Evolutionary conservation across 2,888 invertebrate genomes (phyloP).

Genomic region (Phragmatobia fuliginosa): DNA sequence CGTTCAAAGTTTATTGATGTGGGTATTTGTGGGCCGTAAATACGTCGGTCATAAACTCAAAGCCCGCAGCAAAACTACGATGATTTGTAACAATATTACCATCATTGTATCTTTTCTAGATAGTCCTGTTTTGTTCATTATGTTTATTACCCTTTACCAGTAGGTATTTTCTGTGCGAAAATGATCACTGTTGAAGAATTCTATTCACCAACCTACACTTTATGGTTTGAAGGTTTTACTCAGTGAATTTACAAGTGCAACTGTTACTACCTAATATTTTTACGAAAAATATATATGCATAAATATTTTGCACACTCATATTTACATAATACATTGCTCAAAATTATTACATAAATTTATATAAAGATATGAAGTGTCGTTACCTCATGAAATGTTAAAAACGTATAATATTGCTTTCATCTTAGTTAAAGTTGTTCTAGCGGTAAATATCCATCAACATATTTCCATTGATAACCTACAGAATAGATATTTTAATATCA

Average conservation of each 20-base stretch:
- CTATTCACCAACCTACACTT: not conserved
- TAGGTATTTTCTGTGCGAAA: not conserved
- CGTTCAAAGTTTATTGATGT: not conserved
- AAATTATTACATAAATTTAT: no score
- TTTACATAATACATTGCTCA: no score
- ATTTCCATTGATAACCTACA: slow-evolving; percentile 49
- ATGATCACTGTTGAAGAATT: not conserved
- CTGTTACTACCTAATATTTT: no score
- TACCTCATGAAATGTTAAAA: not conserved
- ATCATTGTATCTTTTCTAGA: not conserved
- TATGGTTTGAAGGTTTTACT: no score
- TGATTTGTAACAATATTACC: not conserved
- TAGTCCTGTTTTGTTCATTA: not conserved
- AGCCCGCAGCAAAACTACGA: not conserved
- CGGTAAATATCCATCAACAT: slow-evolving; percentile 40
- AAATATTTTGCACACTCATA: no score
- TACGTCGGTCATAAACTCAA: not conserved
- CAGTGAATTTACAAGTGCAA: not conserved
- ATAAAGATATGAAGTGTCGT: no score
- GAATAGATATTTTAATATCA: slow-evolving; percentile 43
- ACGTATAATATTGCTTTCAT: slow-evolving; percentile 25
- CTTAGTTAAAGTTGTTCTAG: slow-evolving; percentile 36
- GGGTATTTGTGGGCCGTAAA: not conserved
- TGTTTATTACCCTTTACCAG: not conserved
- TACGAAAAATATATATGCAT: no score